Percentiles rank a stretch among this genome's conserved stretches.
Conservation (phyloP, 2,797 vertebrate genomes). For the Lepilemur ruficaudatus region DNA sequence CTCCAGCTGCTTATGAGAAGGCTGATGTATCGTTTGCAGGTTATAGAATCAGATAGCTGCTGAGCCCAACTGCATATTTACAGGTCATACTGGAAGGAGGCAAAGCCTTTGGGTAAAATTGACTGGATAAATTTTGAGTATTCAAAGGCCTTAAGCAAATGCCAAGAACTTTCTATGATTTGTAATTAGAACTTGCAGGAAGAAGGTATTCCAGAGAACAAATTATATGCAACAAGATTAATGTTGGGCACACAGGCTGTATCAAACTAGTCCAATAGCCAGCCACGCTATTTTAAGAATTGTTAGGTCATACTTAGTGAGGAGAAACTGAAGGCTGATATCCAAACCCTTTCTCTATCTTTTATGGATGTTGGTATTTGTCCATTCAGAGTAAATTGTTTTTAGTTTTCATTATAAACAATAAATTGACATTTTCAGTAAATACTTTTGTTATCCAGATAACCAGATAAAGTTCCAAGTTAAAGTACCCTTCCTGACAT, state of each 20-base stretch:
- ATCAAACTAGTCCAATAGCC: background rate
- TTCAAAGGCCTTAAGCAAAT: constrained; percentile 23
- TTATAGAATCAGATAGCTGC: background rate
- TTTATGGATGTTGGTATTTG: constrained; percentile 2
- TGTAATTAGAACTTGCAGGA: constrained; percentile 11
- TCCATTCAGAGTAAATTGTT: background rate
- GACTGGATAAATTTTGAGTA: background rate
- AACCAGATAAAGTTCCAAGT: background rate
- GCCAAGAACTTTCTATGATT: background rate
- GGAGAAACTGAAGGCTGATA: background rate
- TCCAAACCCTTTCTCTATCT: background rate
- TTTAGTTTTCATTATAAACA: constrained; percentile 36
- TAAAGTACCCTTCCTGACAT: background rate
- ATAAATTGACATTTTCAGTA: background rate
- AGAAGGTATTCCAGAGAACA: background rate
- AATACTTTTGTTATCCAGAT: background rate
- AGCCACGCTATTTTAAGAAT: background rate
- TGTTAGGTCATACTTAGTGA: constrained; percentile 2
- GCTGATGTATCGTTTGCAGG: background rate
- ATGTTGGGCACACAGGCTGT: background rate
- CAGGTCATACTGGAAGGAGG: background rate
- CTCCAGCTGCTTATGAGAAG: background rate
- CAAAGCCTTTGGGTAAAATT: background rate
- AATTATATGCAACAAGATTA: background rate
- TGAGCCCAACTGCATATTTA: background rate